Conservation (phyloP, 2,113 vertebrate species). For the Actinemys pallida region DNA sequence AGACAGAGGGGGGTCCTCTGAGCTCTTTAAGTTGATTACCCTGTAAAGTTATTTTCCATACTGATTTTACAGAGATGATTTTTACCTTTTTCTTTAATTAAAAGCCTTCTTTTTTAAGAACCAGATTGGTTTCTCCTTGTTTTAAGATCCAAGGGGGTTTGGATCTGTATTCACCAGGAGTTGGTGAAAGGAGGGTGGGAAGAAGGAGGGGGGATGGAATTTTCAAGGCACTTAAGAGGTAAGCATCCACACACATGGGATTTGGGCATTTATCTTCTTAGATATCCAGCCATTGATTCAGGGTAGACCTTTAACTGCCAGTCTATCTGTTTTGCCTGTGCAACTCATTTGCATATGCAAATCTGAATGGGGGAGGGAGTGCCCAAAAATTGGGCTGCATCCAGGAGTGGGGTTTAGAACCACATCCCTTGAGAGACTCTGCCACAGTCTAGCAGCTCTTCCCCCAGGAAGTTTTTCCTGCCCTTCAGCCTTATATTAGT, state of each 20-base stretch:
- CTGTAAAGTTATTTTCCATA: too few relatives aligned
- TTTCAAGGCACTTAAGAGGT: background rate
- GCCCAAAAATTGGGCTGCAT: background rate
- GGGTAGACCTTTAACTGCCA: background rate
- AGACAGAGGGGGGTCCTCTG: too few relatives aligned
- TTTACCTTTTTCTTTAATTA: too few relatives aligned
- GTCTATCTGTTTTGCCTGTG: background rate
- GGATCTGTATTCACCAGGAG: too few relatives aligned
- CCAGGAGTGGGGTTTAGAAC: background rate
- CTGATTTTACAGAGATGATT: too few relatives aligned
- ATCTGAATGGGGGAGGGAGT: background rate
- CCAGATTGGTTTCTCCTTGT: too few relatives aligned
- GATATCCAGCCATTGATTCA: background rate
- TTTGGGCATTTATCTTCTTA: background rate
- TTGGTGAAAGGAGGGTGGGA: too few relatives aligned
- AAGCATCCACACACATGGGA: background rate
- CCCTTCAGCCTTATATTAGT: background rate
- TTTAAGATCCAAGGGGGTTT: too few relatives aligned
- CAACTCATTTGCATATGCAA: background rate
- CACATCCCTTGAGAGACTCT: background rate
- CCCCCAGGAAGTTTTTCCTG: background rate
- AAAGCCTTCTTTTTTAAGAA: too few relatives aligned
- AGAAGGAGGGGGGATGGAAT: background rate
- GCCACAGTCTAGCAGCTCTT: background rate
- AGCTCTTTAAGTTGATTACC: too few relatives aligned